These are phyloP conservation scores for Ianthella basta DNA, from an alignment of 37 sponge, comb jelly and placozoan genomes.

Conservation along the genomic window DNA sequence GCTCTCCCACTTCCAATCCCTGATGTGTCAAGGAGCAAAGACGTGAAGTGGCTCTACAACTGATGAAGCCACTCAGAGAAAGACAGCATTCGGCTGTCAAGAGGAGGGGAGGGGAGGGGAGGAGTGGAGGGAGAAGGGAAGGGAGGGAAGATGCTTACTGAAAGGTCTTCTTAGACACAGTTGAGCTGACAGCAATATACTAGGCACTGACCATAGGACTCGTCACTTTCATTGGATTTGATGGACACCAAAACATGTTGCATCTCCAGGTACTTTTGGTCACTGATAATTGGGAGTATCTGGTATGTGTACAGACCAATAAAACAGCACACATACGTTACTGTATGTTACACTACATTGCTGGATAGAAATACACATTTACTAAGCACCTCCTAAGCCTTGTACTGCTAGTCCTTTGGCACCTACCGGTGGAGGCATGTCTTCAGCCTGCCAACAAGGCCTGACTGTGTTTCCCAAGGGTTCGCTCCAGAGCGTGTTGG, in stretches of 20 bases:
- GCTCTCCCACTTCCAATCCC: constrained; percentile 57
- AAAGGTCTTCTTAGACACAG: neutral
- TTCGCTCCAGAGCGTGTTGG: constrained; percentile 44
- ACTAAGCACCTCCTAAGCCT: too few species aligned
- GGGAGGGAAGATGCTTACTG: neutral
- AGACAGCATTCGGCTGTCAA: constrained; percentile 53
- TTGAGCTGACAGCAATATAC: too few species aligned
- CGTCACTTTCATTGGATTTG: constrained; percentile 77
- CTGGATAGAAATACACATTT: too few species aligned
- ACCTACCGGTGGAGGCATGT: constrained; percentile 24
- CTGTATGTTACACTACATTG: too few species aligned
- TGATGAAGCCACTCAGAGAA: constrained; percentile 45
- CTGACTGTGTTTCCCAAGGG: neutral
- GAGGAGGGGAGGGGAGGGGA: neutral
- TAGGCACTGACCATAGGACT: constrained; percentile 69
- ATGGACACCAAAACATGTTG: constrained; percentile 75
- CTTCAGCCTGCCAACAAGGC: constrained; percentile 47
- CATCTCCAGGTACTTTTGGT: constrained; percentile 69
- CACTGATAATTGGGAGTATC: constrained; percentile 72
- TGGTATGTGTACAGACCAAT: neutral
- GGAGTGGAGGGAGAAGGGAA: neutral
- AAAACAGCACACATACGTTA: too few species aligned
- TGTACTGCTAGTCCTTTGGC: too few species aligned
- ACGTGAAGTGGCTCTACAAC: constrained; percentile 13
- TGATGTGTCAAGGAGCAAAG: constrained; percentile 54